Evolutionary conservation across 2,113 vertebrate species (phyloP).

Genomic region (Ptyas mucosa): DNA sequence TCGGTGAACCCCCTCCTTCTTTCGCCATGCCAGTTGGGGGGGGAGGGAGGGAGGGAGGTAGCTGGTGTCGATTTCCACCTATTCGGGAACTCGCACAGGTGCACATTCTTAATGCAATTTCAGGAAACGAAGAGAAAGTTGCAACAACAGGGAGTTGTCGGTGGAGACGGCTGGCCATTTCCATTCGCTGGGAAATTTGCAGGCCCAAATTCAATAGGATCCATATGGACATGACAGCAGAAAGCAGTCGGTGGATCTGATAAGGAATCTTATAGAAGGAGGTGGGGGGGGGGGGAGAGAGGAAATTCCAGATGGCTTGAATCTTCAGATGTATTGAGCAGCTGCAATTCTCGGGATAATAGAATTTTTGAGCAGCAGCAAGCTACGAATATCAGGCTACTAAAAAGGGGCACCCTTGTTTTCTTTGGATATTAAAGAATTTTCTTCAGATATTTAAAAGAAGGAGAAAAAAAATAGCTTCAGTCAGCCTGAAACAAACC

Average conservation of each 20-base stretch:
- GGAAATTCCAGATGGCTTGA: conserved; percentile 8
- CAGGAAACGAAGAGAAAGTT: conserved; percentile 55
- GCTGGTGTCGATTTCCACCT: conserved; percentile 54
- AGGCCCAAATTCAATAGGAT: not conserved
- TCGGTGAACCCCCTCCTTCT: conserved; percentile 38
- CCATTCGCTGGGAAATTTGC: conserved; percentile 8
- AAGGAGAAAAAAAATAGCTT: not conserved
- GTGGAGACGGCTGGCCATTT: not conserved
- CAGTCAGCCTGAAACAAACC: not conserved
- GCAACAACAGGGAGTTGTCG: not conserved
- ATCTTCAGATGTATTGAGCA: not conserved
- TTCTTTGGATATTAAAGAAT: not conserved
- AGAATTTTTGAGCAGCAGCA: not conserved
- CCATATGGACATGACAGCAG: conserved; percentile 1
- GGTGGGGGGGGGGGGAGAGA: not conserved
- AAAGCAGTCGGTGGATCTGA: not conserved
- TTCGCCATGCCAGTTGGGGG: not conserved
- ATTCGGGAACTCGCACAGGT: conserved; percentile 54
- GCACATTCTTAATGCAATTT: conserved; percentile 46
- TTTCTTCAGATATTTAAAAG: not conserved
- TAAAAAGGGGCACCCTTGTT: not conserved
- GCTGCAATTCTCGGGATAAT: not conserved
- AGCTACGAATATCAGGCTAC: not conserved
- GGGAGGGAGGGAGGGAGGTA: not conserved
- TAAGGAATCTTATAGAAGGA: not conserved